Evolutionary conservation across 2,888 invertebrate genomes (phyloP).

Genomic region (Lydus trimaculatus): DNA sequence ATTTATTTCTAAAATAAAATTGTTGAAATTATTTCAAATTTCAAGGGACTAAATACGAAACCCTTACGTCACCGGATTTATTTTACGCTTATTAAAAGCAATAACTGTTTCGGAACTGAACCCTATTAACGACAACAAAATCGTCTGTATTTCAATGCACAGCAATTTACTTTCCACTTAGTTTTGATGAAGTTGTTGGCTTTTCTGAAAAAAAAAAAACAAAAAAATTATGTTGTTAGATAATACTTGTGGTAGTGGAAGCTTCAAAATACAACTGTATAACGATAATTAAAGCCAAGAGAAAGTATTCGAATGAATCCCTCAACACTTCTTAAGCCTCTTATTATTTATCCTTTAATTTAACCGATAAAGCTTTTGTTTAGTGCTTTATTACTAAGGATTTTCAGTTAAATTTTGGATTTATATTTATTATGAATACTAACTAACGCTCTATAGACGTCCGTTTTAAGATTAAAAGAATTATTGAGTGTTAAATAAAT

Average conservation of each 20-base stretch:
- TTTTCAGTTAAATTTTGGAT: neutral
- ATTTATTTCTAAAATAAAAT: constrained; percentile 16
- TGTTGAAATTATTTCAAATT: constrained; percentile 16
- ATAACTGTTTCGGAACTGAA: constrained; percentile 13
- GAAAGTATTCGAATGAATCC: neutral
- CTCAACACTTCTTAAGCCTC: constrained; percentile 13
- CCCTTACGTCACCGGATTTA: constrained; percentile 21
- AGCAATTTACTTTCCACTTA: neutral
- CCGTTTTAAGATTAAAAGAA: neutral
- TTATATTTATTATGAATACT: neutral
- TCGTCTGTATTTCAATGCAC: constrained; percentile 5
- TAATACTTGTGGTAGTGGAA: neutral
- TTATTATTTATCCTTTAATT: constrained; percentile 21
- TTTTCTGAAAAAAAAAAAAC: neutral
- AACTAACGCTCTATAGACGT: too few species aligned
- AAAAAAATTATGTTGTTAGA: neutral
- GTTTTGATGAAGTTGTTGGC: neutral
- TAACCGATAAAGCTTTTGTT: constrained; percentile 7
- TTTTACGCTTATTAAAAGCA: constrained; percentile 21
- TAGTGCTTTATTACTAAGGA: constrained; percentile 11
- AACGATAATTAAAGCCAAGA: constrained; percentile 9
- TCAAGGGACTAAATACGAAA: constrained; percentile 11
- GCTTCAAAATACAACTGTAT: neutral
- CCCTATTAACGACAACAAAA: constrained; percentile 8
- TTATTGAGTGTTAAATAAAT: neutral